A percentile compares a stretch with the other conserved stretches of the same genome.
These are phyloP conservation scores for Carduelis carduelis DNA, from an alignment of 2,797 vertebrate species.

Conservation along the genomic window DNA sequence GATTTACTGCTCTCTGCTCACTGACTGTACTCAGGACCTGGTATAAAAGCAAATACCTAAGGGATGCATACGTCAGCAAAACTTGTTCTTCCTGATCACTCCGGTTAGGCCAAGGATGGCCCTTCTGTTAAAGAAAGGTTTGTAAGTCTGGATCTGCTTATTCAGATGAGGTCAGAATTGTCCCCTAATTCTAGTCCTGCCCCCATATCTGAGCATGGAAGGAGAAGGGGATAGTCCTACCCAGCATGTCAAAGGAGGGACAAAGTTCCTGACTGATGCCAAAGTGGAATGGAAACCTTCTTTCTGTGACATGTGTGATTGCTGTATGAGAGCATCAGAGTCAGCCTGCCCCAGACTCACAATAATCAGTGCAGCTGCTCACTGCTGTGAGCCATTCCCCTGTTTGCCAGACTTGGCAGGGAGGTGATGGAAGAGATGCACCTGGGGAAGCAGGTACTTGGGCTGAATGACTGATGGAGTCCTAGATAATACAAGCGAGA, in stretches of 20 bases:
- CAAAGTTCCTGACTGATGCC: neutral
- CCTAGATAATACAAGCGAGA: neutral
- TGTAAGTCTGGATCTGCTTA: neutral
- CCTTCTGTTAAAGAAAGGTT: neutral
- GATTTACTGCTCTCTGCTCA: constrained; percentile 21
- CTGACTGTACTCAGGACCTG: neutral
- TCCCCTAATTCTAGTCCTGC: neutral
- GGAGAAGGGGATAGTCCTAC: neutral
- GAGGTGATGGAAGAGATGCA: neutral
- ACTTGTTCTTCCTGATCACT: neutral
- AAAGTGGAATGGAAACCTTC: neutral
- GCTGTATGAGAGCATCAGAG: neutral
- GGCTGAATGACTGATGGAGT: neutral
- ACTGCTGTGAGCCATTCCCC: neutral
- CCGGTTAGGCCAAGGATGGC: neutral
- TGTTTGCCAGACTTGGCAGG: neutral
- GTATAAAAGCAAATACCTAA: constrained; percentile 1
- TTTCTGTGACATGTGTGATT: neutral
- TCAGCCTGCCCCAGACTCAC: neutral
- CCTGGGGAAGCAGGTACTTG: neutral
- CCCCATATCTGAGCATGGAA: neutral
- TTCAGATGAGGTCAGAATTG: neutral
- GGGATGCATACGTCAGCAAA: neutral
- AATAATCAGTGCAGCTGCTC: neutral
- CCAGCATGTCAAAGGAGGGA: neutral